Conservation (phyloP, 2,797 vertebrate species). For the Buceros bicornis region DNA sequence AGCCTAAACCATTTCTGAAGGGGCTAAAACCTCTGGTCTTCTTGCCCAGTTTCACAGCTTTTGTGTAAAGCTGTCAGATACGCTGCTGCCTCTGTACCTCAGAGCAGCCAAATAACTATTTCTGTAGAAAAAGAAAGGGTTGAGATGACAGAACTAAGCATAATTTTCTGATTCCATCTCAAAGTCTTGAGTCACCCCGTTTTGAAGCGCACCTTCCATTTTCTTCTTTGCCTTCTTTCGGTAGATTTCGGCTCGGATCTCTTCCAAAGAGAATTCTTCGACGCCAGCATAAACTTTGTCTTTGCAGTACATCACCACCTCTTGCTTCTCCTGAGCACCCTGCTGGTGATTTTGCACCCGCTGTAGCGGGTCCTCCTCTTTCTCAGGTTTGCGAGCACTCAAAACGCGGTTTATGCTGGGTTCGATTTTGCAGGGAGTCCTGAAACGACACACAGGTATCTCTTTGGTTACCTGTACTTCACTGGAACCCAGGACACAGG, state of each 20-base stretch:
- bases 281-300: conserved; percentile 91
- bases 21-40: neutral
- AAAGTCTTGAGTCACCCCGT: neutral
- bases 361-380: conserved; percentile 89
- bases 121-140: neutral
- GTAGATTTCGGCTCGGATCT: conserved; percentile 91
- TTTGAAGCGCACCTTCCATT: conserved; percentile 70
- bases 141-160: neutral
- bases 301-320: conserved; percentile 93
- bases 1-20: neutral
- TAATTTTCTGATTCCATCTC: neutral
- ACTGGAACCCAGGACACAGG: neutral
- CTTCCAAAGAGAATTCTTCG: conserved; percentile 94
- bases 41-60: neutral
- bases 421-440: conserved; percentile 96
- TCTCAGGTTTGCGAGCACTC: conserved; percentile 87
- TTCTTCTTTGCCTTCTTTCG: conserved; percentile 84
- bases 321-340: conserved; percentile 81
- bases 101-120: neutral
- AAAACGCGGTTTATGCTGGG: conserved; percentile 89
- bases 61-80: neutral
- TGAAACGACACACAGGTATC: conserved; percentile 50
- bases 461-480: neutral
- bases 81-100: neutral
- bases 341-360: conserved; percentile 88